phyloP scores from a whole-genome alignment of 2,888 invertebrate species.

The Drosophila anceps region DNA sequence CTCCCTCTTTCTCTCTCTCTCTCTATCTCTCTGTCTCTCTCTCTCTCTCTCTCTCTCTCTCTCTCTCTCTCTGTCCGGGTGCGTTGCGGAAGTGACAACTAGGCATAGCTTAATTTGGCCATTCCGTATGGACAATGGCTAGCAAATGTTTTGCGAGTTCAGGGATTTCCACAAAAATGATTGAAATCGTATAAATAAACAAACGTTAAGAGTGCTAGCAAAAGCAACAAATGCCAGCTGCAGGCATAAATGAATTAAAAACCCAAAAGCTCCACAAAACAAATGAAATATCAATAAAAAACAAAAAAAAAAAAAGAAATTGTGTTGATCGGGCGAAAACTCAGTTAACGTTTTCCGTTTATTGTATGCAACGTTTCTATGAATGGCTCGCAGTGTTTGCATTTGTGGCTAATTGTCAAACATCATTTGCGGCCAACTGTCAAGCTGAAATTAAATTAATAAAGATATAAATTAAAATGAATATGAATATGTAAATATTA shows the following conservation, averaged over 20 bases:
- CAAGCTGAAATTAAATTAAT: not conserved
- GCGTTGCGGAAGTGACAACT: conserved; percentile 50
- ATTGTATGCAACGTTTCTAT: not conserved
- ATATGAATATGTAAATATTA: not conserved
- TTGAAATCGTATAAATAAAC: conserved; percentile 30
- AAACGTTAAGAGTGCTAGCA: conserved; percentile 3
- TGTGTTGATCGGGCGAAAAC: conserved; percentile 2
- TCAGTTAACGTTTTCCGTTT: conserved; percentile 3
- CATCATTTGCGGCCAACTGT: not conserved
- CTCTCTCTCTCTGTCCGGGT: conserved; percentile 1
- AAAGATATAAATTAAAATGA: not conserved
- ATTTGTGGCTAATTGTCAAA: not conserved
- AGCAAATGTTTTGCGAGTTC: conserved; percentile 38
- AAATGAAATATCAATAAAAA: conserved; percentile 18
- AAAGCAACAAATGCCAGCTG: not conserved
- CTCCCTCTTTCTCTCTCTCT: not conserved
- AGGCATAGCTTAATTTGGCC: conserved; percentile 52
- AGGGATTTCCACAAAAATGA: conserved; percentile 29
- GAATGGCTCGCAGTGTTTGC: not conserved
- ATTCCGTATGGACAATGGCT: conserved; percentile 38
- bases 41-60: not conserved
- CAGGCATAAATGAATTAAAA: conserved; percentile 9
- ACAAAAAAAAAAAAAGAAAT: too few species aligned
- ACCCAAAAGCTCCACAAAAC: not conserved
- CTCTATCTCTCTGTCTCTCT: not conserved